Evolutionary conservation across 1,140 invertebrate species (phyloP).

Genomic region (Vollenhovia emeryi): DNA sequence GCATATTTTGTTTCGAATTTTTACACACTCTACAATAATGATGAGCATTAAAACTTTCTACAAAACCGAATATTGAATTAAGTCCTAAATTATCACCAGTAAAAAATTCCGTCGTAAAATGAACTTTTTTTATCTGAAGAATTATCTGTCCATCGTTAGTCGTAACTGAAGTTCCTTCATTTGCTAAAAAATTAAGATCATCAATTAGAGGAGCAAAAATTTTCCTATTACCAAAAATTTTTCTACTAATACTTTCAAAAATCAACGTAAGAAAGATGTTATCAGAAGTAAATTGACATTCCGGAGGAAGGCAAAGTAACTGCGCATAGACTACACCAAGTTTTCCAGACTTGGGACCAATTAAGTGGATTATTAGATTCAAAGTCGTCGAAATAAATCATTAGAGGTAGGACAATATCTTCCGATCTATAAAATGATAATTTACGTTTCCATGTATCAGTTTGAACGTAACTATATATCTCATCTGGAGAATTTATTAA

Average conservation of each 20-base stretch:
- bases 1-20: constrained; percentile 13
- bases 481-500: background rate
- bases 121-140: background rate
- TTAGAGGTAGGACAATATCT: constrained; percentile 9
- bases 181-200: background rate
- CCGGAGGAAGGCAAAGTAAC: constrained; percentile 6
- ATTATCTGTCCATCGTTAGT: background rate
- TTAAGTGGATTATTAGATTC: background rate
- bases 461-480: constrained; percentile 10
- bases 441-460: background rate
- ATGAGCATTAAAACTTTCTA: constrained; percentile 14
- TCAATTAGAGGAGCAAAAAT: constrained; percentile 7
- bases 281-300: constrained; percentile 4
- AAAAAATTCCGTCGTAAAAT: constrained; percentile 5
- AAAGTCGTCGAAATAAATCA: constrained; percentile 20
- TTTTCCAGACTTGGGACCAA: background rate
- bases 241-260: constrained; percentile 9
- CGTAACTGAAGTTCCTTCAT: background rate
- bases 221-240: background rate
- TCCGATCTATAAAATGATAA: background rate
- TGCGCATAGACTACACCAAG: background rate
- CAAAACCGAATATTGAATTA: constrained; percentile 3
- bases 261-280: constrained; percentile 15
- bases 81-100: constrained; percentile 14
- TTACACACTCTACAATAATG: constrained; percentile 14